Evolutionary conservation across 2,113 vertebrate species (phyloP), one percentile per base, ranked within the genome.

Genomic region (Anoura caudifer): DNA sequence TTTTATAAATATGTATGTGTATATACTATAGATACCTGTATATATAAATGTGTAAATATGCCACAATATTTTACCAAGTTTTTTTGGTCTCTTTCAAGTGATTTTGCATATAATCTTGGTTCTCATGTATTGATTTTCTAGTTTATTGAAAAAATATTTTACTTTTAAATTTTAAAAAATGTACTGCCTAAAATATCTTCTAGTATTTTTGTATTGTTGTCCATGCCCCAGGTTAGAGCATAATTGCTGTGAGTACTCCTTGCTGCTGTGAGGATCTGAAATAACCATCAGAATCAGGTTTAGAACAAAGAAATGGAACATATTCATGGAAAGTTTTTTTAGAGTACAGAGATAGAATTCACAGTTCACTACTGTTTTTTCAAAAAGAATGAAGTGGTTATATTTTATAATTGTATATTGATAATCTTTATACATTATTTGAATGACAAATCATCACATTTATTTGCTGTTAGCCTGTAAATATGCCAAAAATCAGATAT

Each of bases 81-180:
- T 47, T 61, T 72, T 72, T n/a, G 7, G 16, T 83, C 26, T 61
- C 22, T 90, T 95, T 90, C 9, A 83, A 5, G 14, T 84, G 76
- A 52, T 31, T 73, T 82, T 59, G 17, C 15, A 63, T 52, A 47
- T 59, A 90, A 31, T 43, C 36, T 67, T 22, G 91, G 13, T 31
- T 93, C 72, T 87, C 70, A 36, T 54, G 45, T 65, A 67, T 45
- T 89, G 61, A 65, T 43, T 82, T 89, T 52, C 26, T 76, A 59
- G 52, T 89, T 77, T 72, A 38, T 41, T 72, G 41, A 31, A 89
- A 70, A 84, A 79, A 36, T 45, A 36, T 17, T 28, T 87, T 95
- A 36, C 5, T 82, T 94, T 90, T 47, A 86, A 89, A 52, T 67
- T 92, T 45, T 82, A 96, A 76, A 63, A 86, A 79, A 22, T 81